Evolutionary conservation across 2,797 vertebrate species (phyloP), one percentile per base, ranked within the genome.

Genomic region (Pantherophis vulpinus): DNA sequence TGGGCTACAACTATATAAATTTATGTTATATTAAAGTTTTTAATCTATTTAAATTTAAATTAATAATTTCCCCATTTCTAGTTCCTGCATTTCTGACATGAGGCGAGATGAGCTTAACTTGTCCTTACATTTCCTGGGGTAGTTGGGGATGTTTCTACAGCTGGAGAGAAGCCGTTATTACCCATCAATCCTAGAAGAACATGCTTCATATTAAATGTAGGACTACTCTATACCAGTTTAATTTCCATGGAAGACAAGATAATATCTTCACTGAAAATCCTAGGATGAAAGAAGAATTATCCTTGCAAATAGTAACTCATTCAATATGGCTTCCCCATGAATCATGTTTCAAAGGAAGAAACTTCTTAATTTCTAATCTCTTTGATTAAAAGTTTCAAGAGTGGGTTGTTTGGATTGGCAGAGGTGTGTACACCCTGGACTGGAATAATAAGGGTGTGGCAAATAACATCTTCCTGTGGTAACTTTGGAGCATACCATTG

Each of bases 381-480:
- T 60, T 61, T 54, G 59, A 91, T 86, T 47, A 16, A 4, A 74
- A 93, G 91, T 56, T 2, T 0, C 32, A 90, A 27, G 94, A 91
- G 86, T 0, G 27, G 32, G 37, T 29, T 91, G 32, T 66, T 25
- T 20, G 55, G 54, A 16, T 51, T 96, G 88, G 86, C 86, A 94
- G 94, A 92, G 37, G 94, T 94, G 90, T 94, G 94, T 18, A 86
- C 13, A 23, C 90, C 61, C 92, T 83, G 0, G 58, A 63, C 0
- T 2, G 88, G 63, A 83, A 92, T 91, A 2, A 25, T 66, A 93
- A 94, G 94, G 88, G 42, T 92, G 86, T 93, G 0, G 59, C 89
- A 91, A 93, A 66, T 86, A 66, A 70, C 87, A 70, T 70, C 37
- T 88, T 83, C 89, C 90, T 90, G 29, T 14, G 63, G 66, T 74